Evolutionary conservation across 2,113 vertebrate species (phyloP).

Genomic region (Amphiprion percula): DNA sequence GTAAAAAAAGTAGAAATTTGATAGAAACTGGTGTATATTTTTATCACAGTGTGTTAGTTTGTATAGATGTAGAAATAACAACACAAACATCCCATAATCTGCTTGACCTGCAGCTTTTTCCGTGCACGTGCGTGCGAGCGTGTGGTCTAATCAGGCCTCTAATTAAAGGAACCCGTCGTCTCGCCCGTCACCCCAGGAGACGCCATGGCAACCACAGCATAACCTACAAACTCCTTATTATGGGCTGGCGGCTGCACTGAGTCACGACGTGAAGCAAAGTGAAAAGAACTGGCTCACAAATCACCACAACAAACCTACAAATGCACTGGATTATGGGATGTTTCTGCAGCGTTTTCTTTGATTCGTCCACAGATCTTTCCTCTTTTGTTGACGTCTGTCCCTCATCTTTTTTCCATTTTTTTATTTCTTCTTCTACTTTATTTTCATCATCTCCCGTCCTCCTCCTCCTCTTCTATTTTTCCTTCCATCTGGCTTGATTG

Average conservation of each 20-base stretch:
- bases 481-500: conserved; percentile 16
- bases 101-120: conserved; percentile 3
- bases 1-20: too few relatives aligned
- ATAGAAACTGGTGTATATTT: too few relatives aligned
- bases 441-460: conserved; percentile 37
- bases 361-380: not conserved
- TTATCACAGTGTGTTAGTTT: too few relatives aligned
- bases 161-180: conserved; percentile 86
- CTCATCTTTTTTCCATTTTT: not conserved
- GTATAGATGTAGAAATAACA: too few relatives aligned
- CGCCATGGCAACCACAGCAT: conserved; percentile 89
- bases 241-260: conserved; percentile 31
- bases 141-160: conserved; percentile 77
- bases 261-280: conserved; percentile 1
- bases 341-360: not conserved
- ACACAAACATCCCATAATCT: too few relatives aligned
- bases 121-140: not conserved
- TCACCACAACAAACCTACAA: not conserved
- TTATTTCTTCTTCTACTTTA: conserved; percentile 5
- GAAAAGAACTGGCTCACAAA: not conserved
- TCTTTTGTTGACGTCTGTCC: conserved; percentile 19
- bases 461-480: not conserved
- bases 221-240: conserved; percentile 64
- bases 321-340: too few relatives aligned
- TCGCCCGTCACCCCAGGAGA: conserved; percentile 89